Conservation (phyloP, 2,113 vertebrate genomes). For the Mandrillus leucophaeus region DNA sequence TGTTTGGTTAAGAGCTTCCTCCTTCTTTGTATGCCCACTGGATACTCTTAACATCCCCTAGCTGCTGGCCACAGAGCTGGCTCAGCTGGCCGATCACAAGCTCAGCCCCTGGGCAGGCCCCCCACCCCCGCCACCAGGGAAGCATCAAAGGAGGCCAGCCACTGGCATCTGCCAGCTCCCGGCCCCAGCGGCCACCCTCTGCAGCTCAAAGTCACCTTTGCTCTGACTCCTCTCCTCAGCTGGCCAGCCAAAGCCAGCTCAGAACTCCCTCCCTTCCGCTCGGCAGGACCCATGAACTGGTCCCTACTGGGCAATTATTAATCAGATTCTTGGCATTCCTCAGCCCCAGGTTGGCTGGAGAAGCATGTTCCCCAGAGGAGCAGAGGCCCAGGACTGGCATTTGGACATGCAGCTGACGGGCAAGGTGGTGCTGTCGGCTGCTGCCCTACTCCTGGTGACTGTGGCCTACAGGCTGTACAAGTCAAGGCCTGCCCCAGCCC, state of each 20-base stretch:
- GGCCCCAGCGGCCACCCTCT: neutral
- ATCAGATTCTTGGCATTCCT: slow-evolving; percentile 81
- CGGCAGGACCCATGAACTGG: slow-evolving; percentile 64
- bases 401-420: slow-evolving; percentile 91
- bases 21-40: slow-evolving; percentile 5
- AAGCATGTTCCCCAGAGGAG: slow-evolving; percentile 75
- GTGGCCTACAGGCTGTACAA: slow-evolving; percentile 89
- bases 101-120: neutral
- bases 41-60: neutral
- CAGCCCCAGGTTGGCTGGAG: slow-evolving; percentile 2
- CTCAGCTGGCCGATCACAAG: neutral
- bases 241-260: neutral
- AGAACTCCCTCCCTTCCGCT: slow-evolving; percentile 66
- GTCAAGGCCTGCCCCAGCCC: slow-evolving; percentile 75
- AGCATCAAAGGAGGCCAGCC: neutral
- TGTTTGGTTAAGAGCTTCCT: neutral
- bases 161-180: neutral
- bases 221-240: neutral
- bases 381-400: slow-evolving; percentile 81
- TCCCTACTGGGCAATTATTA: slow-evolving; percentile 83
- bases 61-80: neutral
- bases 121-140: neutral
- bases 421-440: slow-evolving; percentile 89
- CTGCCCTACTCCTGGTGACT: slow-evolving; percentile 87
- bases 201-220: slow-evolving; percentile 81